Evolutionary conservation across 2,888 invertebrate genomes (phyloP).

Genomic region (Creontiades dilutus): DNA sequence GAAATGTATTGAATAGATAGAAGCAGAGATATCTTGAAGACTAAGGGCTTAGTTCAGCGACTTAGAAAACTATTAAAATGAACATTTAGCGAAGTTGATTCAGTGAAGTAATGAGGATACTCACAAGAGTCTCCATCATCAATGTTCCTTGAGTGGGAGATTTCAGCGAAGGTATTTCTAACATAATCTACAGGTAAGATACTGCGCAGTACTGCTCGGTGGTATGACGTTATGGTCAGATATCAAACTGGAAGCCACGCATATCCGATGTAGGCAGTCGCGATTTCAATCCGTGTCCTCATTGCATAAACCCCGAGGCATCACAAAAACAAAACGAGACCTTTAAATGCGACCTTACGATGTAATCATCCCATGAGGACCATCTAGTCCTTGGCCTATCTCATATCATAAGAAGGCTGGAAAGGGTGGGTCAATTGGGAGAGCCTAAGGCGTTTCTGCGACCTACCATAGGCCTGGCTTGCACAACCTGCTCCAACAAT

Average conservation of each 20-base stretch:
- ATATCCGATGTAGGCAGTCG: constrained; percentile 27
- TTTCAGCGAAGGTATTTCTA: too few species aligned
- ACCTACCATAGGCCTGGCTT: constrained; percentile 45
- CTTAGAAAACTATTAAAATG: too few species aligned
- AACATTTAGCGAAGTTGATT: too few species aligned
- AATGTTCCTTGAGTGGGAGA: neutral
- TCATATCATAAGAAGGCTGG: constrained; percentile 65
- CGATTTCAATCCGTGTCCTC: constrained; percentile 67
- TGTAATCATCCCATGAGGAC: constrained; percentile 65
- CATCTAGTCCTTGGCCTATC: constrained; percentile 70
- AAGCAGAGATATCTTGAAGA: too few species aligned
- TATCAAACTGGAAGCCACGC: constrained; percentile 43
- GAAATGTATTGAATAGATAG: too few species aligned
- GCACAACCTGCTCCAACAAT: constrained; percentile 44
- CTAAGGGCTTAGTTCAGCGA: too few species aligned
- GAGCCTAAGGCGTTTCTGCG: constrained; percentile 51
- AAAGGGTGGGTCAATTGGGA: constrained; percentile 68
- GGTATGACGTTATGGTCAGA: constrained; percentile 23
- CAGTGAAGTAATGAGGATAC: too few species aligned
- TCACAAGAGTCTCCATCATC: too few species aligned
- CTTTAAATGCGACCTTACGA: constrained; percentile 69
- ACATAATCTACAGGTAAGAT: neutral
- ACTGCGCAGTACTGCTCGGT: neutral
- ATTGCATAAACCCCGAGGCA: constrained; percentile 60
- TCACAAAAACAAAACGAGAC: constrained; percentile 63